These are phyloP conservation scores for Acipenser ruthenus DNA, from an alignment of 2,797 vertebrate genomes.

Conservation along the genomic window DNA sequence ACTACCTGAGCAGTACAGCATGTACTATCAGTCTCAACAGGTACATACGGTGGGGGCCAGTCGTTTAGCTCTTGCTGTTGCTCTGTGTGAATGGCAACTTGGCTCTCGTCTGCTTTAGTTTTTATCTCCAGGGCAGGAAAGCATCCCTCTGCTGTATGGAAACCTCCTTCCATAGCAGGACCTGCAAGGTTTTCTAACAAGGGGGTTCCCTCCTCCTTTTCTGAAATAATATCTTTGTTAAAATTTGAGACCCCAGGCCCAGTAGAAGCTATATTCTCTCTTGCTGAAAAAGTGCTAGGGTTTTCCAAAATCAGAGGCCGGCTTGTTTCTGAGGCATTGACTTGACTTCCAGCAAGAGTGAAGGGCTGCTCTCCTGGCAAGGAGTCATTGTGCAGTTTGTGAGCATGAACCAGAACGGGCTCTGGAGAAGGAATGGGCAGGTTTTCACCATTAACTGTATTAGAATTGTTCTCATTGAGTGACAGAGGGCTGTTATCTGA, in stretches of 20 bases:
- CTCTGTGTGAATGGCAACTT: background rate
- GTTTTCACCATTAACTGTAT: constrained; percentile 18
- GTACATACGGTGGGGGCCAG: constrained; percentile 62
- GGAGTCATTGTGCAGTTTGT: constrained; percentile 18
- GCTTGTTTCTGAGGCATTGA: background rate
- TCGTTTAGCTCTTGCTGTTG: constrained; percentile 30
- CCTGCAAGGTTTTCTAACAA: too few relatives aligned
- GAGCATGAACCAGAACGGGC: constrained; percentile 29
- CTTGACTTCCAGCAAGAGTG: constrained; percentile 16
- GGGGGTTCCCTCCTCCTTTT: too few relatives aligned
- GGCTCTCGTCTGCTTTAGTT: background rate
- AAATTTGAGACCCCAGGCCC: background rate
- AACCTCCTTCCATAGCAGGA: background rate
- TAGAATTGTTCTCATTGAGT: constrained; percentile 26
- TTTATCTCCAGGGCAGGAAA: constrained; percentile 18
- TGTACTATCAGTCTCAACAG: constrained; percentile 24
- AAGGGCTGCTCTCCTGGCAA: constrained; percentile 27
- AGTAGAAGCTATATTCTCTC: background rate
- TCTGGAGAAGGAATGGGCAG: constrained; percentile 32
- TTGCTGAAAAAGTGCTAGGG: background rate
- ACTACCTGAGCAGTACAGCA: constrained; percentile 3
- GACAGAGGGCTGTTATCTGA: constrained; percentile 26
- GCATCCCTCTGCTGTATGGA: background rate
- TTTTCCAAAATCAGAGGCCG: background rate
- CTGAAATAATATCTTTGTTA: too few relatives aligned